Conservation (phyloP, 1,140 invertebrate species). For the Venturia canescens region DNA sequence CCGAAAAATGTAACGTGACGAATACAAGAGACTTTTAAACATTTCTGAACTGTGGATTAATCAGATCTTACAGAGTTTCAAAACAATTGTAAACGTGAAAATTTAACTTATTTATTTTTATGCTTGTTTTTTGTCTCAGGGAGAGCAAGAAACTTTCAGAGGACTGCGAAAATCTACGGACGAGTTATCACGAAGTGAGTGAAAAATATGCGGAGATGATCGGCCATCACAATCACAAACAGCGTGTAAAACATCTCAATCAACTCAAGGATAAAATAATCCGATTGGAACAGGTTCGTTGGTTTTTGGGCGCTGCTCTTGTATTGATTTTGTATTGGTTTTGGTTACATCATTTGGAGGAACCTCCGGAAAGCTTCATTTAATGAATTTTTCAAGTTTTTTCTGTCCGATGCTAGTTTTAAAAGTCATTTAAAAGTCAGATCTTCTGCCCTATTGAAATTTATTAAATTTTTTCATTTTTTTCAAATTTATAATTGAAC, state of each 20-base stretch:
- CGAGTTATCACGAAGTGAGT: conserved; percentile 77
- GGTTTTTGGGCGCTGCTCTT: conserved; percentile 59
- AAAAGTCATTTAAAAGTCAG: no score
- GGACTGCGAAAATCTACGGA: conserved; percentile 63
- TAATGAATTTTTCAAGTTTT: conserved; percentile 32
- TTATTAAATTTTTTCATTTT: no score
- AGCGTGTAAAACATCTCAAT: conserved; percentile 82
- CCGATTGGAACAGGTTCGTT: conserved; percentile 77
- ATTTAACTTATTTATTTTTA: background rate
- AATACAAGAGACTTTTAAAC: background rate
- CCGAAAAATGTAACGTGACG: background rate
- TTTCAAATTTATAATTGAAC: no score
- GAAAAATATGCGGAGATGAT: conserved; percentile 80
- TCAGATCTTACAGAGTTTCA: conserved; percentile 1
- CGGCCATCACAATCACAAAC: conserved; percentile 83
- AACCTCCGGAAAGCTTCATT: conserved; percentile 39
- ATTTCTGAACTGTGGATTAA: background rate
- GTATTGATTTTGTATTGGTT: conserved; percentile 63
- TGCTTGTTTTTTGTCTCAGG: conserved; percentile 51
- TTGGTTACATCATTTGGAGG: conserved; percentile 57
- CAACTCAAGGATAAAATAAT: conserved; percentile 81
- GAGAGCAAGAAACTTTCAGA: conserved; percentile 60
- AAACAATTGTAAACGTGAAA: background rate
- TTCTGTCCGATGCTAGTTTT: conserved; percentile 22
- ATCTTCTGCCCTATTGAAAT: no score